Evolutionary conservation across 2,888 invertebrate species (phyloP), one percentile per base, ranked within the genome.

Genomic region (Drosophila neotestacea): DNA sequence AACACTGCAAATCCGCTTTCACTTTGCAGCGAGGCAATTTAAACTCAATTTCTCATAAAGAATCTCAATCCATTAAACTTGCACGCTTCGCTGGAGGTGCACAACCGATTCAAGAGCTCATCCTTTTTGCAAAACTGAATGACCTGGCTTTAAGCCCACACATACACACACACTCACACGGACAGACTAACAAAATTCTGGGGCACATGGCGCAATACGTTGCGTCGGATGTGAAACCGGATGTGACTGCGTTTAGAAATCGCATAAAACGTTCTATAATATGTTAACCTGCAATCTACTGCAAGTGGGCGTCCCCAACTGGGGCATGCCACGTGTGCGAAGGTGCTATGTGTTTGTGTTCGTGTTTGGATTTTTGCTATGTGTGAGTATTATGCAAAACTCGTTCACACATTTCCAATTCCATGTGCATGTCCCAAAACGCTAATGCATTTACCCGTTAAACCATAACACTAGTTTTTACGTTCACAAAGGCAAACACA

Each of bases 21-120:
- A 9, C 27, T 52, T 56, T 56, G 48, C 41, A 59, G 59, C 28
- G 34, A 11, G 39, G 67, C 83, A 82, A 85, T 83, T 83, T 71
- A 69, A 83, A 70, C 67, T 56, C 84, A 74, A 85, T 81, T 85
- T 84, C 66, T 79, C 68, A 71, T 69, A 79, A 83, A 69, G 73
- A 64, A 76, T 54, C 70, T 54, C 60, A 66, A 64, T 67, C 86
- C 83, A 85, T 83, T 81, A 67, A 81, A 77, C 60, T 73, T 61
- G 76, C 59, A 27, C 71, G 71, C 50, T 55, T 51, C 71, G 59
- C 74, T 32, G 28, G 51, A 13, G 64, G 41, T 46, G 22, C 51
- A 73, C 48, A 55, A 46, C 51, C 66, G 38, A 70, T 67, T 61
- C 70, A 63, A 58, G 39, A 46, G 47, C 64, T 46, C 74, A 64